These are phyloP conservation scores for Chaenogobius annularis DNA, from an alignment of 2,113 vertebrate species.

Conservation along the genomic window DNA sequence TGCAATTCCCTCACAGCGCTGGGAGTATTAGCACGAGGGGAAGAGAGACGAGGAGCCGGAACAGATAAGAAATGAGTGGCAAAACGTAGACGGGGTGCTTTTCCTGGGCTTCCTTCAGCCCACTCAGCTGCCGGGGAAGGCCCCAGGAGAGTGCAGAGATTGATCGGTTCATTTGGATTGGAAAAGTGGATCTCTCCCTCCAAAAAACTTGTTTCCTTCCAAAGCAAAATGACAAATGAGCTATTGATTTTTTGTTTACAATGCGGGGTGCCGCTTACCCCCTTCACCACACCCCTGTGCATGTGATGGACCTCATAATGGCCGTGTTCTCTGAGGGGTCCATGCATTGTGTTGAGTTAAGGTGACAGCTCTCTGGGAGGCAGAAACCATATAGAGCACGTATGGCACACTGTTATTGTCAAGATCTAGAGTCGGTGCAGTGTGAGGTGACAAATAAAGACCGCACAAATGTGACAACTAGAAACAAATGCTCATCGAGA, in stretches of 20 bases:
- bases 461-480: background rate
- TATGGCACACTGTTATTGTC: slow-evolving; percentile 13
- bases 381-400: background rate
- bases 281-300: slow-evolving; percentile 13
- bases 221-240: slow-evolving; percentile 77
- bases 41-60: slow-evolving; percentile 41
- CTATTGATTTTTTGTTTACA: slow-evolving; percentile 79
- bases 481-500: background rate
- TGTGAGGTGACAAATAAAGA: slow-evolving; percentile 20
- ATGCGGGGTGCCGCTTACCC: slow-evolving; percentile 51
- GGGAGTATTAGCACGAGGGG: slow-evolving; percentile 40
- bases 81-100: slow-evolving; percentile 17
- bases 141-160: slow-evolving; percentile 63
- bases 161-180: slow-evolving; percentile 78
- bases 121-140: slow-evolving; percentile 27
- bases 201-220: slow-evolving; percentile 74
- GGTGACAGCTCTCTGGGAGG: slow-evolving; percentile 43
- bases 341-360: slow-evolving; percentile 1
- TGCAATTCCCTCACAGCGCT: slow-evolving; percentile 31
- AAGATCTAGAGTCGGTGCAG: background rate
- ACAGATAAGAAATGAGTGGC: slow-evolving; percentile 52
- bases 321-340: slow-evolving; percentile 52
- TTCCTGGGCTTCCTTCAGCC: slow-evolving; percentile 22
- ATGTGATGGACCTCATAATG: slow-evolving; percentile 72
- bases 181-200: slow-evolving; percentile 73